Conservation (phyloP, 37 sponge, comb jelly and placozoan species). For the Ianthella basta region DNA sequence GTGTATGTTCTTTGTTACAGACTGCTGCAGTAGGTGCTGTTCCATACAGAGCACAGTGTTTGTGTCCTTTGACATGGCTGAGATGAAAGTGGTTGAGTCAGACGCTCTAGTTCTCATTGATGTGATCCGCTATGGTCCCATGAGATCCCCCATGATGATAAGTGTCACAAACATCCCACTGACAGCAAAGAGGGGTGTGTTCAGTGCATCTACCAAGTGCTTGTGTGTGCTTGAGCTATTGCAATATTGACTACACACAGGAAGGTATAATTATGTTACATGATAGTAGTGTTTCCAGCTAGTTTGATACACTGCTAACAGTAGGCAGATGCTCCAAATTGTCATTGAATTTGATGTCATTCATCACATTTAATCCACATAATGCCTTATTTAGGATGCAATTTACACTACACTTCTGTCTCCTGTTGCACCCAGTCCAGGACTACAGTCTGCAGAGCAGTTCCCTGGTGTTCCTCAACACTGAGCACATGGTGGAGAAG, state of each 20-base stretch:
- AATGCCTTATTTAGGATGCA: no score
- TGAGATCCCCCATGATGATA: background rate
- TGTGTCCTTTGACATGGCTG: no score
- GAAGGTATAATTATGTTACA: background rate
- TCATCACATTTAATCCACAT: no score
- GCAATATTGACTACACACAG: background rate
- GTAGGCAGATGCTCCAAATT: no score
- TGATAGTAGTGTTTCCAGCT: background rate
- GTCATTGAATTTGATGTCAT: no score
- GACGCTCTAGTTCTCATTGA: background rate
- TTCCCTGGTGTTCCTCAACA: background rate
- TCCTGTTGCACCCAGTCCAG: background rate
- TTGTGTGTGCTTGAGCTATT: no score
- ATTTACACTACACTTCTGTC: background rate
- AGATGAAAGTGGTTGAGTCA: no score
- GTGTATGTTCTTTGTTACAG: no score
- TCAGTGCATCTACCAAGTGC: no score
- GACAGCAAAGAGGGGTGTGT: constrained; percentile 4
- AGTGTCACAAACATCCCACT: background rate
- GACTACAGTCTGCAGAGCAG: background rate
- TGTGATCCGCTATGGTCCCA: background rate
- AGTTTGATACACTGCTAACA: no score
- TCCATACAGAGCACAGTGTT: no score
- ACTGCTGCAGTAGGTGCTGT: no score
- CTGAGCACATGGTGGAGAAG: constrained; percentile 2